These are phyloP conservation scores for Okapia johnstoni DNA, from an alignment of 2,113 vertebrate genomes.

Conservation along the genomic window DNA sequence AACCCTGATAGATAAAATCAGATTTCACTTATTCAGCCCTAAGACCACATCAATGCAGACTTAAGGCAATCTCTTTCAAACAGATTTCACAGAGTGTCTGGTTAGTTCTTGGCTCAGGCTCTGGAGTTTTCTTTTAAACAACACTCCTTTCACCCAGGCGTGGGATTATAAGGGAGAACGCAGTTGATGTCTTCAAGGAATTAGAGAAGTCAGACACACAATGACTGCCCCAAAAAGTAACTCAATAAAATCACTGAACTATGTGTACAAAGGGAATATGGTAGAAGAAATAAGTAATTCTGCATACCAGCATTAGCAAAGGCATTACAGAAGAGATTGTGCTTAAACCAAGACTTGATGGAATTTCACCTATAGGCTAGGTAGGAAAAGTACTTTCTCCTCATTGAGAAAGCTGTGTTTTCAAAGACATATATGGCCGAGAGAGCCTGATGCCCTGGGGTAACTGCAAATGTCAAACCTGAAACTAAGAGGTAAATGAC, in stretches of 20 bases:
- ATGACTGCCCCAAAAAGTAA: neutral
- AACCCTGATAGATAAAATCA: neutral
- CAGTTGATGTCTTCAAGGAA: neutral
- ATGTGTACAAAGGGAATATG: neutral
- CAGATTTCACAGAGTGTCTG: neutral
- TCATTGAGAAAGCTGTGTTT: neutral
- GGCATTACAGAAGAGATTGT: neutral
- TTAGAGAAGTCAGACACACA: neutral
- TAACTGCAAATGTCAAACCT: neutral
- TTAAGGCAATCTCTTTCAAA: neutral
- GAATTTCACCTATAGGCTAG: neutral
- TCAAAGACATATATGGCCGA: neutral
- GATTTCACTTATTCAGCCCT: neutral
- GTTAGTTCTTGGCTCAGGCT: neutral
- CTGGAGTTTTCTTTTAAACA: neutral
- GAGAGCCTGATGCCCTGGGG: neutral
- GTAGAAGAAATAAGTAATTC: neutral
- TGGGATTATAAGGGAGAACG: neutral
- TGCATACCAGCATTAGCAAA: neutral
- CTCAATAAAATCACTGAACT: neutral
- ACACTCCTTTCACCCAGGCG: neutral
- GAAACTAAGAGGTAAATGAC: neutral
- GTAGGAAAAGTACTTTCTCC: neutral
- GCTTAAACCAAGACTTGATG: neutral
- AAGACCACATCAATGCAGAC: neutral